Conservation (phyloP, 2,888 invertebrate genomes). For the Megastigmus dorsalis region DNA sequence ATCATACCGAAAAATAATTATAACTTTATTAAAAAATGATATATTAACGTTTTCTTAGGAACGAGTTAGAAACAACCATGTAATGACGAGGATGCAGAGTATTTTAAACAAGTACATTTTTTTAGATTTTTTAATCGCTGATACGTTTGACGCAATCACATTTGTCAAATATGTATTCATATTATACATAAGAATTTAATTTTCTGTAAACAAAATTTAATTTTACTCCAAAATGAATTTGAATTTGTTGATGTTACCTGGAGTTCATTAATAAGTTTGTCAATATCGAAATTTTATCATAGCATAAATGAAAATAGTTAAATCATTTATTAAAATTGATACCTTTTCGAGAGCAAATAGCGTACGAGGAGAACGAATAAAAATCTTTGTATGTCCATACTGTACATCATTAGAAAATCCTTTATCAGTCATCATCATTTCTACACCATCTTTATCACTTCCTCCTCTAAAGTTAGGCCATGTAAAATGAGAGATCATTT, state of each 20-base stretch:
- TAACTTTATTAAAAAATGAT: neutral
- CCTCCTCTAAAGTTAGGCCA: conserved; percentile 96
- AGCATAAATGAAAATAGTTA: too few species aligned
- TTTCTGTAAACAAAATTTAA: neutral
- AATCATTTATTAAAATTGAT: conserved; percentile 12
- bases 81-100: neutral
- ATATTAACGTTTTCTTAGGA: neutral
- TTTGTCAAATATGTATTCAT: neutral
- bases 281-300: neutral
- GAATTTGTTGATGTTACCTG: conserved; percentile 12
- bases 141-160: conserved; percentile 27
- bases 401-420: conserved; percentile 88
- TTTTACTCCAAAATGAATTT: conserved; percentile 18
- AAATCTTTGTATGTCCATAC: conserved; percentile 96
- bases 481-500: conserved; percentile 95
- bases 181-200: neutral
- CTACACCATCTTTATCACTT: conserved; percentile 87
- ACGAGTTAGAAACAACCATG: neutral
- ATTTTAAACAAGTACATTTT: neutral
- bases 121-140: conserved; percentile 17
- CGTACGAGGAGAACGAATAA: conserved; percentile 94
- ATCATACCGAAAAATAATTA: neutral
- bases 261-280: neutral
- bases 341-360: conserved; percentile 90
- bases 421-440: conserved; percentile 88